A percentile compares a stretch with the other conserved stretches of the same genome.
These are phyloP conservation scores for Caenorhabditis sp. DNA, from an alignment of 2,888 invertebrate genomes.

Conservation along the genomic window DNA sequence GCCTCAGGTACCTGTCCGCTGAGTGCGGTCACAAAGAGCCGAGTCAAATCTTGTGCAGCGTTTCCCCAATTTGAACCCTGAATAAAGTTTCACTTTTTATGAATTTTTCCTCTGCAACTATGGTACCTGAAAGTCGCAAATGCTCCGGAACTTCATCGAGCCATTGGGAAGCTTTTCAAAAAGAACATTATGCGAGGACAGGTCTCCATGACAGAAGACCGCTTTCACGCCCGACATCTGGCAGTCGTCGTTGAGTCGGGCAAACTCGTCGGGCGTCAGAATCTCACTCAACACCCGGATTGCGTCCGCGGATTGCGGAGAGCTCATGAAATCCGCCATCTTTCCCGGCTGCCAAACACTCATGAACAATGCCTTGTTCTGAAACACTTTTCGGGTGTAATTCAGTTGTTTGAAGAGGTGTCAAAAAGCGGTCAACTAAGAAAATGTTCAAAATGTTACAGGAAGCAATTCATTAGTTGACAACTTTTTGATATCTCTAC, in stretches of 20 bases:
- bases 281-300: constrained; percentile 20
- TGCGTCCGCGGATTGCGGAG: neutral
- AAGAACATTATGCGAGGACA: constrained; percentile 27
- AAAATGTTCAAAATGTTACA: too few relatives aligned
- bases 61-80: constrained; percentile 50
- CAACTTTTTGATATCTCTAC: neutral
- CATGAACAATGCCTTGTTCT: constrained; percentile 39
- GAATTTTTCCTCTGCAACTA: neutral
- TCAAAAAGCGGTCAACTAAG: too few relatives aligned
- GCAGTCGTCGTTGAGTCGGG: constrained; percentile 28
- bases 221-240: constrained; percentile 10
- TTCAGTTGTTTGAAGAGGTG: too few relatives aligned
- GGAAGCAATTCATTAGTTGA: too few relatives aligned
- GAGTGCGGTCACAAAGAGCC: constrained; percentile 38
- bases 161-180: constrained; percentile 21
- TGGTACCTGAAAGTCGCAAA: constrained; percentile 48
- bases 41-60: constrained; percentile 43
- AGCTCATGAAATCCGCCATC: constrained; percentile 2
- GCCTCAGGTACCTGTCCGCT: constrained; percentile 49
- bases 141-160: constrained; percentile 10
- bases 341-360: constrained; percentile 3
- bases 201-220: constrained; percentile 47
- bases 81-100: neutral
- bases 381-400: too few relatives aligned
- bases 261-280: constrained; percentile 9